Base-by-base conservation (phyloP, 2,113 vertebrate genomes). In the Cephalopterus ornatus region DNA sequence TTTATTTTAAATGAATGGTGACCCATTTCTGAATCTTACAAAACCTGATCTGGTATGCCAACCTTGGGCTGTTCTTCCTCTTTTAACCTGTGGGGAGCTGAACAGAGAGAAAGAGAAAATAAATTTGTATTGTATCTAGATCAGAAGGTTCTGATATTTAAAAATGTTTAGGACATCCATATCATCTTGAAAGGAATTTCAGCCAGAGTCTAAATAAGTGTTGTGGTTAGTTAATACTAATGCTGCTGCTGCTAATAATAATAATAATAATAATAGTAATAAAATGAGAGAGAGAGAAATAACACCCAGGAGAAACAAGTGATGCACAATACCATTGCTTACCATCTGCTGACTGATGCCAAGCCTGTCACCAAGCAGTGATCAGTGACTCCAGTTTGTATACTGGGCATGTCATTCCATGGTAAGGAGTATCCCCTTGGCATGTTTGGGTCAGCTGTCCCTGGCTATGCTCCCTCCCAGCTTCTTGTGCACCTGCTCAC, bases 321-420 rank as follows among this genome's bases (percentile, higher is more conserved):
- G 37, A 81, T 50, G 14, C 55, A 58, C 30, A 63, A 12, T 49
- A 41, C 16, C 10, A 58, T 14, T 59, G 27, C 16, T 59, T 14
- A 33, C 33, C 22, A 52, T 20, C n/a, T 74, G 68, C 37, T 89
- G 23, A 24, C 33, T 59, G 33, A 50, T 73, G 35, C 14, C 27
- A 49, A 42, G 17, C 32, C 42, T 58, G 18, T 59, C 27, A 52
- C 27, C 44, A 73, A 59, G 33, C 14, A 58, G 27, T 28, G 27
- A 39, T 66, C 2, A 4, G 15, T 74, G 19, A 19, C 33, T 52
- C 44, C 52, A 67, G 15, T 52, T 81, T n/a, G 42, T n/a, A 21
- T 52, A 52, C 16, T 52, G 19, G 44, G 22, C 10, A 59, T 33
- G 11, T 12, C 0, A 0, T 82, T 82, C 27, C 52, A 9, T 46